Evolutionary conservation across 2,113 vertebrate species (phyloP), one percentile per base, ranked within the genome.

Genomic region (Halcyon senegalensis): DNA sequence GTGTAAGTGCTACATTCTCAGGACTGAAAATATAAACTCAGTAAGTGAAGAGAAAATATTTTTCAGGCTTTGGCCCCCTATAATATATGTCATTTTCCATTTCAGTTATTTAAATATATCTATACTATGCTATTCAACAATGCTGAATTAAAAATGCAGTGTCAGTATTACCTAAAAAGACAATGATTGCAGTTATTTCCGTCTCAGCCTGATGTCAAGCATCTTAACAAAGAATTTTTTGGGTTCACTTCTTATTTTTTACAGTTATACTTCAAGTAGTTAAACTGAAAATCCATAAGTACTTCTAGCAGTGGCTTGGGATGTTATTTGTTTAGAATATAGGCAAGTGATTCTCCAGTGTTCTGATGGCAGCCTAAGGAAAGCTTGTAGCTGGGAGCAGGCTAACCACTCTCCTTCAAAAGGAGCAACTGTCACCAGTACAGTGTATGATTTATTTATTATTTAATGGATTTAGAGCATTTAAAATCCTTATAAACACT

Each of bases 381-480:
- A 39, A 62, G 73, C 81, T 72, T 24, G 39, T 72, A 72, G 91
- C 84, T 87, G 39, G 51, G 13, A 95, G 84, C 69, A 68, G 69
- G 48, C 39, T 64, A 82, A 41, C 77, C 53, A 89, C 84, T 94
- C 62, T 93, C 35, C 70, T 94, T 87, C 48, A 72, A 50, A 96
- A 91, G 77, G 12, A 87, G 66, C 84, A 93, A 83, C 69, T 78
- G 53, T 53, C 48, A 91, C 62, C 3, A 1, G 81, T 66, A 53
- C 21, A 79, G 56, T 3, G 1, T 48, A 87, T 95, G 74, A 93
- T 95, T 94, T 93, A 89, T 96, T 96, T 91, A 91, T 87, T 76
- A 66, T 94, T 91, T 94, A 96, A 96, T 96, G 95, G 62, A 60
- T 89, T 96, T 93, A 69, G 81, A 94, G 33, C 91, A 89, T 79